phyloP scores from a whole-genome alignment of 2,113 vertebrate species.

The Pardalotus punctatus region DNA sequence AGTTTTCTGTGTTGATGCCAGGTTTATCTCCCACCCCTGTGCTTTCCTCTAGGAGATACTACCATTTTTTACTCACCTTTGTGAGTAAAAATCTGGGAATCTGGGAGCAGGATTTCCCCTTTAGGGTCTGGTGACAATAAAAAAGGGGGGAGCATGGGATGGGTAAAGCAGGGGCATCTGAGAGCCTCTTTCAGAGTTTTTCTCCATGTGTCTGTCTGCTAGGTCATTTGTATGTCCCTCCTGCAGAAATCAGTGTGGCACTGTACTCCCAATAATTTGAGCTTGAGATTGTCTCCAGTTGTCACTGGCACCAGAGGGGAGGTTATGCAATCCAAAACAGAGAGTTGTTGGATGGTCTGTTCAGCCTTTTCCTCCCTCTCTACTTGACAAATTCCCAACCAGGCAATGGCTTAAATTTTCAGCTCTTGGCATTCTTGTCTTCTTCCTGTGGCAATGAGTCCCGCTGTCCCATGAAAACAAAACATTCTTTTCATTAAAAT shows the following conservation, averaged over 20 bases:
- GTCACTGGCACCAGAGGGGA: not conserved
- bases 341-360: not conserved
- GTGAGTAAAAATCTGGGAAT: not conserved
- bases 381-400: not conserved
- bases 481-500: not conserved
- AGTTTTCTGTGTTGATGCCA: not conserved
- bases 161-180: not conserved
- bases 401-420: constrained; percentile 9
- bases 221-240: not conserved
- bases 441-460: not conserved
- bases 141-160: not conserved
- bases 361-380: not conserved
- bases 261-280: not conserved
- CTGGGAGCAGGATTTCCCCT: not conserved
- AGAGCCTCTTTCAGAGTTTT: not conserved
- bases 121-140: not conserved
- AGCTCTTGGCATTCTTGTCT: not conserved
- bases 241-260: not conserved
- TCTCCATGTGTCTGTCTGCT: not conserved
- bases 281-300: not conserved
- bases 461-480: not conserved
- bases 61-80: not conserved
- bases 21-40: not conserved
- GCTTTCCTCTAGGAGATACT: not conserved
- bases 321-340: not conserved